phyloP scores from a whole-genome alignment of 1,140 invertebrate genomes.

The Calephelis nemesis region DNA sequence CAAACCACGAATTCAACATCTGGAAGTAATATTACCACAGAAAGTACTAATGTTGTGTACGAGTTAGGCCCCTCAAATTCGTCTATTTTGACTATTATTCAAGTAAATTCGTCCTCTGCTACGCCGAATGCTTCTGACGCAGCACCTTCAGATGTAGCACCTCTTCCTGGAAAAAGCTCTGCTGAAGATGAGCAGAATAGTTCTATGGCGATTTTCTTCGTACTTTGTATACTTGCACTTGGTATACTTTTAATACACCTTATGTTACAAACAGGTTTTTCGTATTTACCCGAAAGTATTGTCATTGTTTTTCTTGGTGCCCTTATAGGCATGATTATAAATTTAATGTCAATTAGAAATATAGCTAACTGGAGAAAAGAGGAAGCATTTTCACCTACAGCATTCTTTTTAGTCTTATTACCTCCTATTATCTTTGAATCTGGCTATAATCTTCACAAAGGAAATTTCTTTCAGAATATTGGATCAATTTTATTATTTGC shows the following conservation, averaged over 20 bases:
- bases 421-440: slow-evolving; percentile 99
- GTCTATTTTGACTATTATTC: slow-evolving; percentile 47
- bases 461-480: slow-evolving; percentile 99
- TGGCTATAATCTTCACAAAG: slow-evolving; percentile 98
- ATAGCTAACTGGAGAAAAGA: slow-evolving; percentile 97
- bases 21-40: slow-evolving; percentile 45
- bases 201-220: slow-evolving; percentile 98
- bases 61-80: slow-evolving; percentile 55
- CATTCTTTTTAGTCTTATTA: slow-evolving; percentile 97
- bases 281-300: slow-evolving; percentile 97
- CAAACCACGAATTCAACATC: slow-evolving; percentile 39
- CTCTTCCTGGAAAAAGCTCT: slow-evolving; percentile 90
- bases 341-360: slow-evolving; percentile 93
- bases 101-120: slow-evolving; percentile 57
- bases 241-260: slow-evolving; percentile 97
- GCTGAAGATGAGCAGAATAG: slow-evolving; percentile 97
- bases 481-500: slow-evolving; percentile 97
- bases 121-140: slow-evolving; percentile 73
- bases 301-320: slow-evolving; percentile 98
- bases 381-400: slow-evolving; percentile 97
- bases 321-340: slow-evolving; percentile 93
- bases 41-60: slow-evolving; percentile 48
- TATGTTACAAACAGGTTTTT: slow-evolving; percentile 96
- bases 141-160: slow-evolving; percentile 83
- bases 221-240: slow-evolving; percentile 93